Base-by-base conservation (phyloP, 2,888 invertebrate genomes). In the Eupithecia pulchellata region DNA sequence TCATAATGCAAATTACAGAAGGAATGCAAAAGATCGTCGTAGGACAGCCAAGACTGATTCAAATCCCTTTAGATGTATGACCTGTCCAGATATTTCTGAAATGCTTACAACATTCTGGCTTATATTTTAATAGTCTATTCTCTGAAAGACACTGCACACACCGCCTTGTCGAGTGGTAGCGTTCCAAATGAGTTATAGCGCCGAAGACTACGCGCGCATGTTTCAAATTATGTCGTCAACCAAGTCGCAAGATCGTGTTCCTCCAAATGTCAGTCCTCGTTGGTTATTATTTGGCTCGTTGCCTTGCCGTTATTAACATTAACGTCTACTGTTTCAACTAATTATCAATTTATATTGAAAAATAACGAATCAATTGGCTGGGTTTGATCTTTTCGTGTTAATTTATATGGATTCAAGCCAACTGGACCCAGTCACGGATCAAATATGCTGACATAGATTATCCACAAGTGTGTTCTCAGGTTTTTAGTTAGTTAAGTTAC, bases 211-310 rank as follows among this genome's bases (percentile, higher is more conserved):
- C 84, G 81, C 86, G 85, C 87, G 85, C 86, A 86, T 85, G 86
- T 86, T 83, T 86, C 84, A 87, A 88, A 91, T 91, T 88, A 89
- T 91, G 87, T 92, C 92, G 88, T 91, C 91, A 87, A 77, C 84
- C 81, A 81, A 76, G 30, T 84, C 82, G 82, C 83, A 79, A 84
- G 86, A 86, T 86, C 86, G 84, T 89, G 89, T 89, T 87, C 82
- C 85, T 84, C 78, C 83, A 89, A 89, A 91, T 88, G 89, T 89
- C 90, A 88, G 76, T 83, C 77, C 79, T 81, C 84, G 84, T 87
- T 86, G 82, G 87, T 89, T 89, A 91, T 87, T 85, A 86, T 89
- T 91, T 92, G 93, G 92, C 91, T 87, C 87, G 82, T 79, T 91
- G 92, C 92, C 91, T 84, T 77, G 69, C 77, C 74, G 83, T 87